A percentile compares a stretch with the other conserved stretches of the same genome.
Evolutionary conservation across 1,140 invertebrate genomes (phyloP).

Genomic region (Vanessa atalanta): DNA sequence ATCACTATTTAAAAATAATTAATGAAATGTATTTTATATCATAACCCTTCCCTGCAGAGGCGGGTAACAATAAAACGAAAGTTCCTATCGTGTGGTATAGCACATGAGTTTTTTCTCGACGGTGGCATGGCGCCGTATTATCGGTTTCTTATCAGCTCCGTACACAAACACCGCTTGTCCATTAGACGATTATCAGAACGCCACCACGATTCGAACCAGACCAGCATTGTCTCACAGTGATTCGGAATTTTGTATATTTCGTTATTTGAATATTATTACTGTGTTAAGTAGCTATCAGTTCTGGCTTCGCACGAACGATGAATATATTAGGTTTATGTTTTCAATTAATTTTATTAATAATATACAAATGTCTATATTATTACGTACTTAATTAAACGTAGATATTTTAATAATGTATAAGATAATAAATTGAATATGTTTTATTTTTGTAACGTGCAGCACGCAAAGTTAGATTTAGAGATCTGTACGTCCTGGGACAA

Average conservation of each 20-base stretch:
- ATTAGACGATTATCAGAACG: constrained; percentile 76
- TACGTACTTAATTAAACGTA: no score
- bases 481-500: no score
- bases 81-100: not conserved
- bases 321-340: no score
- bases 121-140: constrained; percentile 75
- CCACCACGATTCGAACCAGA: constrained; percentile 55
- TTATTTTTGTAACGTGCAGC: no score
- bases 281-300: not conserved
- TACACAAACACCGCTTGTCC: constrained; percentile 78
- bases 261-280: not conserved
- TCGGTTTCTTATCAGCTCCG: constrained; percentile 64
- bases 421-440: no score
- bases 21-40: not conserved
- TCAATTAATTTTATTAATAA: no score
- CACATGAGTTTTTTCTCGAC: constrained; percentile 36
- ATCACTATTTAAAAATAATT: no score
- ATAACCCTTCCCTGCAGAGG: not conserved
- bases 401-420: no score
- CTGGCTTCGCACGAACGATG: no score
- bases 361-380: no score
- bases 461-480: no score
- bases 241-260: constrained; percentile 51
- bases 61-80: not conserved
- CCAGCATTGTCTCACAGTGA: constrained; percentile 61